Conservation (phyloP, 2,797 vertebrate genomes). For the Xiphophorus birchmanni region DNA sequence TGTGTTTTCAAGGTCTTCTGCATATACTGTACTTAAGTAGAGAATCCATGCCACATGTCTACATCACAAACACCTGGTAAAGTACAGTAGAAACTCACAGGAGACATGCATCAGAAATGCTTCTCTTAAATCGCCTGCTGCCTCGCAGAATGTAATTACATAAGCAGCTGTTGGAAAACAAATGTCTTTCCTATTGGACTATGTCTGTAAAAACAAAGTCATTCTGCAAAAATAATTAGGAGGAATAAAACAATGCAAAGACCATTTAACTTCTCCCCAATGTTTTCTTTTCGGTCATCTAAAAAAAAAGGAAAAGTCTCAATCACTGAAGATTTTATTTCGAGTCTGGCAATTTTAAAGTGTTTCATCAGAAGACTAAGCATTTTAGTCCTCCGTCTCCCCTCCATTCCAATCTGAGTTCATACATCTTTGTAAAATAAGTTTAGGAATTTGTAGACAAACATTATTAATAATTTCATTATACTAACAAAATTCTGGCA, state of each 20-base stretch:
- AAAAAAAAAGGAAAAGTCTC: background rate
- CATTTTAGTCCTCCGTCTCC: background rate
- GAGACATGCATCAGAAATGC: slow-evolving; percentile 12
- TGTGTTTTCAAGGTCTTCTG: background rate
- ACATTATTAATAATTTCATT: background rate
- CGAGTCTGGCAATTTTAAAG: background rate
- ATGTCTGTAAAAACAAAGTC: slow-evolving; percentile 21
- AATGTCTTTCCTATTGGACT: slow-evolving; percentile 22
- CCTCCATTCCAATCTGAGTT: background rate
- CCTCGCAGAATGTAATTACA: slow-evolving; percentile 15
- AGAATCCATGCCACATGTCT: background rate
- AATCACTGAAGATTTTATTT: background rate
- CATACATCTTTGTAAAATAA: background rate
- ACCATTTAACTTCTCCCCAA: background rate
- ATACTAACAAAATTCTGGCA: slow-evolving; percentile 15
- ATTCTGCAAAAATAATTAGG: slow-evolving; percentile 28
- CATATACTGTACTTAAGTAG: background rate
- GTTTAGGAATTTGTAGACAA: background rate
- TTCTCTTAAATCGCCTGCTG: slow-evolving; percentile 9
- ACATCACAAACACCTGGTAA: background rate
- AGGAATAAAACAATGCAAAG: background rate
- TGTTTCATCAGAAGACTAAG: background rate
- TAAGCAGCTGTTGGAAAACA: slow-evolving; percentile 43
- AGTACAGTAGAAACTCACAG: slow-evolving; percentile 18
- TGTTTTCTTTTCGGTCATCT: background rate